phyloP scores from a whole-genome alignment of 2,113 vertebrate genomes.

The Microcebus tavaratra region DNA sequence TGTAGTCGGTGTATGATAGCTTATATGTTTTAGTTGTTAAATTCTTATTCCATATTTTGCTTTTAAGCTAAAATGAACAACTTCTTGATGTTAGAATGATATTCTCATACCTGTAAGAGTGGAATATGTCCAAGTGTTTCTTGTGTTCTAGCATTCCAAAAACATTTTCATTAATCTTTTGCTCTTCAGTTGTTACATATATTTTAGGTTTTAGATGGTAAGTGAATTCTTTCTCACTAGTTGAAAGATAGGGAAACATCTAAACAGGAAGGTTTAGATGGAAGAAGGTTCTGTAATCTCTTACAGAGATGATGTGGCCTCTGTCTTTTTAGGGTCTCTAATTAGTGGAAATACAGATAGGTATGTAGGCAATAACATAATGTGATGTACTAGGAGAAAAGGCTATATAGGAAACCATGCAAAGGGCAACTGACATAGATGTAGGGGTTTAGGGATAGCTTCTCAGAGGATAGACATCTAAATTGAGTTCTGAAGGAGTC shows the following conservation, averaged over 20 bases:
- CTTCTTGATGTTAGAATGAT: conserved; percentile 2
- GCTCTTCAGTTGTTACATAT: not conserved
- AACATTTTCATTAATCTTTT: conserved; percentile 3
- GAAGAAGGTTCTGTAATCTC: not conserved
- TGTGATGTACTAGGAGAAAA: not conserved
- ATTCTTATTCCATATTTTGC: conserved; percentile 1
- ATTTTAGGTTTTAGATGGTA: not conserved
- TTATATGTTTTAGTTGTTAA: conserved; percentile 39
- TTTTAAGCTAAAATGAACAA: conserved; percentile 36
- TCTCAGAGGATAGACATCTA: not conserved
- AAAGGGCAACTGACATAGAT: not conserved
- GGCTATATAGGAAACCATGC: not conserved
- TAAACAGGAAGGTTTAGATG: not conserved
- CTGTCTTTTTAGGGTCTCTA: not conserved
- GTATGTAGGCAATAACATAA: not conserved
- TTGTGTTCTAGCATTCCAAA: conserved; percentile 38
- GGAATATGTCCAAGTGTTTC: not conserved
- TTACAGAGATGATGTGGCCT: not conserved
- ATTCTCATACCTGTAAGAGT: not conserved
- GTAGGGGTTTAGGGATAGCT: not conserved
- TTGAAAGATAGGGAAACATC: not conserved
- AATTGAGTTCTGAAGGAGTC: not conserved
- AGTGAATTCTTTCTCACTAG: not conserved
- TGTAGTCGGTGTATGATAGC: not conserved
- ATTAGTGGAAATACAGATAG: not conserved